Evolutionary conservation across 2,888 invertebrate species (phyloP).

Genomic region (Drosophila hawaiiensis): DNA sequence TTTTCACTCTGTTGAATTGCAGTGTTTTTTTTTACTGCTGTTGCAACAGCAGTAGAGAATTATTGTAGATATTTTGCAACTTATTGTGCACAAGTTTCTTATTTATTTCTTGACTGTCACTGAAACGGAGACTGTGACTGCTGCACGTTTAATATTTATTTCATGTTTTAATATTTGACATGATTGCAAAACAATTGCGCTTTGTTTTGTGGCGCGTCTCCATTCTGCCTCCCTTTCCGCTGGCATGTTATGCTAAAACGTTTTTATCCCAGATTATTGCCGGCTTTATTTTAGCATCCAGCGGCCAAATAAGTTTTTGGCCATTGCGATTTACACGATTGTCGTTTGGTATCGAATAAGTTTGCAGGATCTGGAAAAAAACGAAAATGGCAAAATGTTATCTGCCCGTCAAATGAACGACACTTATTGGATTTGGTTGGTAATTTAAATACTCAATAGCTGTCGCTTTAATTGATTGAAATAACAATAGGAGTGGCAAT

Average conservation of each 20-base stretch:
- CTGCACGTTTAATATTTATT: constrained; percentile 77
- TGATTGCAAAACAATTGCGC: constrained; percentile 72
- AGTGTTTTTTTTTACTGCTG: constrained; percentile 22
- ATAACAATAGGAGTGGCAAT: constrained; percentile 3
- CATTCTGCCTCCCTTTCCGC: neutral
- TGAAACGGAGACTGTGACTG: constrained; percentile 29
- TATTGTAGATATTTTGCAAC: constrained; percentile 67
- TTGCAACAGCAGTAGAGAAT: constrained; percentile 46
- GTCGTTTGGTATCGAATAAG: constrained; percentile 69
- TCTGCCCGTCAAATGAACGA: constrained; percentile 40
- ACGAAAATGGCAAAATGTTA: constrained; percentile 6
- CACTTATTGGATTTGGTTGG: constrained; percentile 39
- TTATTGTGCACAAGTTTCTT: constrained; percentile 68
- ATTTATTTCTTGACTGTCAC: constrained; percentile 31
- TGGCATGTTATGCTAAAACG: constrained; percentile 8
- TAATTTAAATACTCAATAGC: constrained; percentile 7
- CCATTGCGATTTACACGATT: constrained; percentile 38
- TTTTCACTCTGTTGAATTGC: constrained; percentile 27
- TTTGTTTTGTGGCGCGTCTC: constrained; percentile 23
- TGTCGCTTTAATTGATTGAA: constrained; percentile 11
- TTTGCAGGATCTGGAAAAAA: constrained; percentile 38
- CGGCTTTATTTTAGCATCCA: constrained; percentile 27
- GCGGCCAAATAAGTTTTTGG: constrained; percentile 41
- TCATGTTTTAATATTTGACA: constrained; percentile 82
- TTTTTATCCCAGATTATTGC: constrained; percentile 42